phyloP scores from a whole-genome alignment of 1,140 invertebrate species.

The Dreissena polymorpha region DNA sequence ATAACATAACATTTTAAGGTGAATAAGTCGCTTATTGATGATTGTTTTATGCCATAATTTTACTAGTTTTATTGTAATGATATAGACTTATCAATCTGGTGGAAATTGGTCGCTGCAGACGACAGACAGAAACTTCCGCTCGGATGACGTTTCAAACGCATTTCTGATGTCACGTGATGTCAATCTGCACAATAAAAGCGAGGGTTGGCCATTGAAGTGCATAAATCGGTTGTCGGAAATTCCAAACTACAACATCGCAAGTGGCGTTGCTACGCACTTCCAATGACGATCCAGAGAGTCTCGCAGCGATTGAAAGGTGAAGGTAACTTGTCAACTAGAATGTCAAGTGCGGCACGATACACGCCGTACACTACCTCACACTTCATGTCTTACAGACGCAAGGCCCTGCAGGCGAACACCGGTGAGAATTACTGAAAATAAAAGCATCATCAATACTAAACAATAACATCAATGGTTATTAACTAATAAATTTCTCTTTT shows the following conservation, averaged over 20 bases:
- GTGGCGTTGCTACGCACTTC: conserved; percentile 34
- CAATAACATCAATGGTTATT: too few species aligned
- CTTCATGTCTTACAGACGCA: conserved; percentile 38
- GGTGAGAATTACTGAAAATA: too few species aligned
- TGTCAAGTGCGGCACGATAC: conserved; percentile 17
- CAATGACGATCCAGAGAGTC: conserved; percentile 11
- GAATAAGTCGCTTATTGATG: too few species aligned
- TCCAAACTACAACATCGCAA: neutral
- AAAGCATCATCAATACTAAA: too few species aligned
- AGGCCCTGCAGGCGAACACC: neutral
- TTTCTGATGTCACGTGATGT: conserved; percentile 15
- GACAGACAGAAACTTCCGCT: too few species aligned
- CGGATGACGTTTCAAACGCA: conserved; percentile 23
- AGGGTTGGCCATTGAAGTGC: conserved; percentile 2
- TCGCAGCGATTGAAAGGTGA: neutral
- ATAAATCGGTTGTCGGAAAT: conserved; percentile 6
- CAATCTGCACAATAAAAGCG: conserved; percentile 44
- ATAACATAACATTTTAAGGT: too few species aligned
- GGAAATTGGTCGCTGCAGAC: too few species aligned
- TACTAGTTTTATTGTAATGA: too few species aligned
- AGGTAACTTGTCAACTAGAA: conserved; percentile 2
- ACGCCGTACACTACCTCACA: conserved; percentile 34
- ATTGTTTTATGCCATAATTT: too few species aligned
- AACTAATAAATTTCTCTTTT: too few species aligned
- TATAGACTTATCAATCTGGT: too few species aligned